These are phyloP conservation scores for Nephrotoma appendiculata DNA, from an alignment of 2,888 invertebrate species.

Conservation along the genomic window DNA sequence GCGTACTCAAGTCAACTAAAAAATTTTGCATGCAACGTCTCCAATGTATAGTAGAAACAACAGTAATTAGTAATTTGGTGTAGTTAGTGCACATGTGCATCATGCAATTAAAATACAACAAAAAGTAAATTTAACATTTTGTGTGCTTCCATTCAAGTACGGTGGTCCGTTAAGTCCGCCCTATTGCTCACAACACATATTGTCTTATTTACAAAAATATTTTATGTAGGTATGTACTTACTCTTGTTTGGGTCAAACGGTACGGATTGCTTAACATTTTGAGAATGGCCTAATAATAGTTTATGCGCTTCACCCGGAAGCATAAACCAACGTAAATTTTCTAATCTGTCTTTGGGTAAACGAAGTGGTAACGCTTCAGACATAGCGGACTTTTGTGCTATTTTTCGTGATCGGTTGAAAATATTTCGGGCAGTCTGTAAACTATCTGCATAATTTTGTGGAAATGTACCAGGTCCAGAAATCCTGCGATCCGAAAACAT, in stretches of 20 bases:
- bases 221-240: neutral
- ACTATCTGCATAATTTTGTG: slow-evolving; percentile 61
- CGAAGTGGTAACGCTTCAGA: slow-evolving; percentile 38
- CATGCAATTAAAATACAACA: neutral
- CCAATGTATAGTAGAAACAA: neutral
- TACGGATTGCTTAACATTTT: slow-evolving; percentile 60
- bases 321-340: slow-evolving; percentile 74
- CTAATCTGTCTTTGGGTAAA: slow-evolving; percentile 24
- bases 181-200: neutral
- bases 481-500: slow-evolving; percentile 53
- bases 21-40: neutral
- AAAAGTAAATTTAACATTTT: neutral
- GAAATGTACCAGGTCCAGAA: slow-evolving; percentile 56
- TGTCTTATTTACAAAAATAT: neutral
- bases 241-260: slow-evolving; percentile 55
- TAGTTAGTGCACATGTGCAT: neutral
- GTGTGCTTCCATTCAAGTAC: neutral
- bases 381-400: slow-evolving; percentile 56
- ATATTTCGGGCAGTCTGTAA: slow-evolving; percentile 64
- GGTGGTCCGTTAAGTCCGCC: neutral
- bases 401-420: slow-evolving; percentile 60
- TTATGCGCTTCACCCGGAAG: slow-evolving; percentile 75
- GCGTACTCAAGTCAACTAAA: neutral
- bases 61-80: neutral
- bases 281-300: slow-evolving; percentile 54